phyloP scores from a whole-genome alignment of 2,113 vertebrate genomes.

The Motacilla alba region DNA sequence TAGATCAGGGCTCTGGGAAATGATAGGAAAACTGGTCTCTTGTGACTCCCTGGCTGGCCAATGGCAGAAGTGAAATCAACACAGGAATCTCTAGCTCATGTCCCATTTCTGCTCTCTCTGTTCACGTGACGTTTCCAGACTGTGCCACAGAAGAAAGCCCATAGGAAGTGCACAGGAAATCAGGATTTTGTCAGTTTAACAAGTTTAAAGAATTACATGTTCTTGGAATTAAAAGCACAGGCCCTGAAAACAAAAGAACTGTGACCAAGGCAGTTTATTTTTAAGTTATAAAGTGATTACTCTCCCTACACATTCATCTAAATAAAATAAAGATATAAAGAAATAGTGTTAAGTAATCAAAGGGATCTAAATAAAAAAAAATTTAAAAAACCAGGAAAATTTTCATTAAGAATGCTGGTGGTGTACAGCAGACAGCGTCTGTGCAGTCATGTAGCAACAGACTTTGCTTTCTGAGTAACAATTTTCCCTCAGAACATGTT shows the following conservation, averaged over 20 bases:
- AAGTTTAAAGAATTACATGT: not conserved
- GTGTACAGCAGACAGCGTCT: not conserved
- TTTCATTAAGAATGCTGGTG: not conserved
- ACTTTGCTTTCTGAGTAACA: conserved; percentile 29
- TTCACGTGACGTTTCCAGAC: not conserved
- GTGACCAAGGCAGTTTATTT: not conserved
- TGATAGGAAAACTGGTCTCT: not conserved
- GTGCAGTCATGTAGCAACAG: conserved; percentile 12
- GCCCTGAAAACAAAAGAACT: not conserved
- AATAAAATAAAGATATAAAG: not conserved
- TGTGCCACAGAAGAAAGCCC: not conserved
- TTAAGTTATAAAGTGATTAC: not conserved
- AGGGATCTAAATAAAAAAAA: not conserved
- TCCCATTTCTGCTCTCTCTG: not conserved
- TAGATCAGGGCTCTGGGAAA: not conserved
- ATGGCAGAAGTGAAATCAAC: not conserved
- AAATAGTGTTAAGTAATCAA: not conserved
- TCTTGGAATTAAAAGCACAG: not conserved
- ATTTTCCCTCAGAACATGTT: conserved; percentile 49
- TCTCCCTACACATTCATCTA: not conserved
- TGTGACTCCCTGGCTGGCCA: not conserved
- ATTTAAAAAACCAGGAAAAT: not conserved
- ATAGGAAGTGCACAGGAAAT: not conserved
- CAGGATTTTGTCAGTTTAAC: not conserved
- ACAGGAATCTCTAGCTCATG: not conserved